These are phyloP conservation scores for Labeo catla DNA, from an alignment of 2,113 vertebrate species.

Conservation along the genomic window DNA sequence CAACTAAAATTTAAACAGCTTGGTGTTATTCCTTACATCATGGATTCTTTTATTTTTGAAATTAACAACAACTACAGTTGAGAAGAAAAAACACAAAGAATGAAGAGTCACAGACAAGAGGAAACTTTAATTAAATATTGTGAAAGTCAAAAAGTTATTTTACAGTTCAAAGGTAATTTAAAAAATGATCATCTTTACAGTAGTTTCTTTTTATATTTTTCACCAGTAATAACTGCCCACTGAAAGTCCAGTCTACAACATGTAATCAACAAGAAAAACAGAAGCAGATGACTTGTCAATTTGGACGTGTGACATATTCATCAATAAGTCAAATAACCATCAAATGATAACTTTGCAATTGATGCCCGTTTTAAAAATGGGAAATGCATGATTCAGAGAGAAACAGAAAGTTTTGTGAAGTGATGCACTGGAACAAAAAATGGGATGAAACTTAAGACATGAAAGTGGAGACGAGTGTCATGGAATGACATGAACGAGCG, in stretches of 20 bases:
- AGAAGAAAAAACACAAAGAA: constrained; percentile 34
- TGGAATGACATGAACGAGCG: neutral
- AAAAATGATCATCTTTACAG: constrained; percentile 98
- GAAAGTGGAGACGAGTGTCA: neutral
- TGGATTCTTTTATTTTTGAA: neutral
- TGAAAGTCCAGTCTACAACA: constrained; percentile 84
- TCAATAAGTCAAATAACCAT: constrained; percentile 22
- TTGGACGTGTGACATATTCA: constrained; percentile 7
- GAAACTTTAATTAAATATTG: constrained; percentile 99
- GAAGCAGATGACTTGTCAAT: constrained; percentile 29
- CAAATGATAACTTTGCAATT: constrained; percentile 9
- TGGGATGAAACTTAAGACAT: constrained; percentile 6
- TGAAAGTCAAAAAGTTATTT: constrained; percentile 99
- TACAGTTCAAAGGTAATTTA: constrained; percentile 97
- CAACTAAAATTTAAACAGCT: neutral
- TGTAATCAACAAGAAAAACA: constrained; percentile 73
- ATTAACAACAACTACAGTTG: neutral
- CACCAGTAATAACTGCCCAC: constrained; percentile 85
- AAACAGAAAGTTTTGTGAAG: neutral
- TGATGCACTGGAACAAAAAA: neutral
- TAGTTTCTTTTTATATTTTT: constrained; percentile 84
- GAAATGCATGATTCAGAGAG: neutral
- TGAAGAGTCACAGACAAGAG: constrained; percentile 91
- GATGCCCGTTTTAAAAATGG: constrained; percentile 30
- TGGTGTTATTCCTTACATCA: neutral